Evolutionary conservation across 1,140 invertebrate species (phyloP).

Genomic region (Oscheius sp.): DNA sequence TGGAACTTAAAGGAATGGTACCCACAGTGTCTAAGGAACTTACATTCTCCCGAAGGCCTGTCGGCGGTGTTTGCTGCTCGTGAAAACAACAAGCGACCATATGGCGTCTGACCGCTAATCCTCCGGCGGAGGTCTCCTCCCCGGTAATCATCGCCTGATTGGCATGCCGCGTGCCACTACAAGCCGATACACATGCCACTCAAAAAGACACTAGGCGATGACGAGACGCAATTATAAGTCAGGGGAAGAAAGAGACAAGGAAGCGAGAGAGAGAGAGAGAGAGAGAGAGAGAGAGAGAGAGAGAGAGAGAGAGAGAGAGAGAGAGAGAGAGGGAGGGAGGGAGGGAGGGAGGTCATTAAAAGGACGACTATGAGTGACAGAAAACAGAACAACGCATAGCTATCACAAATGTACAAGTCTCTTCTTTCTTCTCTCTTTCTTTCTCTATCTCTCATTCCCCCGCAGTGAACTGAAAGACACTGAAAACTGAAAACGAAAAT

Average conservation of each 20-base stretch:
- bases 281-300: background rate
- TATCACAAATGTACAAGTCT: no score
- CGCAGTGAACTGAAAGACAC: no score
- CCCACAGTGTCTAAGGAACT: no score
- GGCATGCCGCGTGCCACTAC: background rate
- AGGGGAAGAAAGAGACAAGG: background rate
- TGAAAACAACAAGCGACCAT: background rate
- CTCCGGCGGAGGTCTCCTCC: background rate
- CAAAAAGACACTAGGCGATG: background rate
- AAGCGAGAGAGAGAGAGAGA: background rate
- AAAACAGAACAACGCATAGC: no score
- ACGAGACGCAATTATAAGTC: background rate
- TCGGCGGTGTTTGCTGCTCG: no score
- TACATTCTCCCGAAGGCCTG: no score
- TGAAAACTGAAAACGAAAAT: no score
- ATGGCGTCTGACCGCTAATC: background rate
- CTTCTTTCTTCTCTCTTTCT: no score
- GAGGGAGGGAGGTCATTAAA: background rate
- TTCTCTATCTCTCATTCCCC: no score
- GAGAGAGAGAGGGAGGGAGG: background rate
- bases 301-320: background rate
- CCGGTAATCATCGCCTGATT: background rate
- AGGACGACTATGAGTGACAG: no score
- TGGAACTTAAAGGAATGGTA: no score
- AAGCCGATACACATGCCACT: background rate